phyloP scores from a whole-genome alignment of 2,113 vertebrate species.

The Erythrolamprus reginae region DNA sequence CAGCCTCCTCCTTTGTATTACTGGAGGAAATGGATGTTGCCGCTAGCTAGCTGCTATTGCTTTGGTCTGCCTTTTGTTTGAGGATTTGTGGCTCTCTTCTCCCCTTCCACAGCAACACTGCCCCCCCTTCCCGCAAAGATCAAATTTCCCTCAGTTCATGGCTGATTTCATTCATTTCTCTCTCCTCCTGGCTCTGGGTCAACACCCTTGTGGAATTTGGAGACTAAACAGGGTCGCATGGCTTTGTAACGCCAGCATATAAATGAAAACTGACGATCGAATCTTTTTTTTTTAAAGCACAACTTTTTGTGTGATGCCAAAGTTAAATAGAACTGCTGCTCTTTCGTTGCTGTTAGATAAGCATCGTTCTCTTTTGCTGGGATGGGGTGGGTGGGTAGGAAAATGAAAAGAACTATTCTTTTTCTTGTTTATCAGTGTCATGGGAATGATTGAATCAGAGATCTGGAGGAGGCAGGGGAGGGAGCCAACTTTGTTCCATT shows the following conservation, averaged over 20 bases:
- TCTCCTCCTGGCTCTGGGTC: background rate
- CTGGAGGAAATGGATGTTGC: background rate
- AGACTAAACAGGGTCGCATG: background rate
- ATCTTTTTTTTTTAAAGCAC: background rate
- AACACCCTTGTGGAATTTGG: background rate
- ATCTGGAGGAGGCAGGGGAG: background rate
- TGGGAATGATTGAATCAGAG: background rate
- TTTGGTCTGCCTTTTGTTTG: background rate
- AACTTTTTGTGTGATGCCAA: background rate
- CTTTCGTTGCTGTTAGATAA: no score
- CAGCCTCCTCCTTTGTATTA: background rate
- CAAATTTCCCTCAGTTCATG: background rate
- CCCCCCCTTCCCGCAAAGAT: background rate
- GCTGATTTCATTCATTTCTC: conserved; percentile 9
- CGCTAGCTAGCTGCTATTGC: background rate
- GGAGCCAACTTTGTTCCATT: background rate
- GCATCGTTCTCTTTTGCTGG: no score
- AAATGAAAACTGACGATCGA: background rate
- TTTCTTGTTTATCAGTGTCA: background rate
- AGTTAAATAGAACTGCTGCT: no score
- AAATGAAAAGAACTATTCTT: background rate
- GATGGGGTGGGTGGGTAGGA: background rate
- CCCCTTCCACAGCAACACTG: background rate
- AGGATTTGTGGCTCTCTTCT: background rate
- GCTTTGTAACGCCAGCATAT: background rate